Conservation (phyloP, 2,797 vertebrate genomes). For the Sebastes steindachneri region DNA sequence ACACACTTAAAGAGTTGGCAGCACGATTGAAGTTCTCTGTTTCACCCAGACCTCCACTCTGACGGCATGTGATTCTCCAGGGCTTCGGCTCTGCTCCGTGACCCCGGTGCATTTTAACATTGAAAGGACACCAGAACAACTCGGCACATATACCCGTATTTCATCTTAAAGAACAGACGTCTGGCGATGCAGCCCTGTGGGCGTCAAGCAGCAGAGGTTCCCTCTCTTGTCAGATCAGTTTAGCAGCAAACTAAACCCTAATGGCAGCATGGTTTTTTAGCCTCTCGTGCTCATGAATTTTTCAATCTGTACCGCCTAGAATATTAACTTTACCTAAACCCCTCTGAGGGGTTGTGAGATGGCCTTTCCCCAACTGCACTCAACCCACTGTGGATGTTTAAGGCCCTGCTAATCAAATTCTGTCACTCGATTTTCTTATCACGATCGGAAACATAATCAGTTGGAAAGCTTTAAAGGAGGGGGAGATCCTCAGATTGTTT, state of each 20-base stretch:
- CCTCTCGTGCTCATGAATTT: conserved; percentile 64
- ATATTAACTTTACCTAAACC: conserved; percentile 66
- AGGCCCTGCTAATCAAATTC: conserved; percentile 60
- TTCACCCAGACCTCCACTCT: conserved; percentile 14
- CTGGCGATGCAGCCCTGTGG: conserved; percentile 8
- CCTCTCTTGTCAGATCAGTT: conserved; percentile 70
- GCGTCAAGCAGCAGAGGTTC: conserved; percentile 46
- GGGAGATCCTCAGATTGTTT: conserved; percentile 64
- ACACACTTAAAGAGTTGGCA: not conserved
- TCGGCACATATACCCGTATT: not conserved
- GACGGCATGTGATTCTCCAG: conserved; percentile 2
- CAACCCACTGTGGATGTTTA: conserved; percentile 36
- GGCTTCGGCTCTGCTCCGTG: not conserved
- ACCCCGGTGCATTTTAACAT: not conserved
- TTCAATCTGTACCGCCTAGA: conserved; percentile 54
- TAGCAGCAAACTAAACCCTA: conserved; percentile 58
- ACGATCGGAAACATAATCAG: conserved; percentile 59
- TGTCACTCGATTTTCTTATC: conserved; percentile 67
- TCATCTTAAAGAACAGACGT: conserved; percentile 24
- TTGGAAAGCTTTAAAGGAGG: conserved; percentile 56
- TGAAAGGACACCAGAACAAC: conserved; percentile 12
- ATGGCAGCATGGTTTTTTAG: conserved; percentile 54
- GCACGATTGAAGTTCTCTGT: conserved; percentile 7
- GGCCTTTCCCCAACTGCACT: conserved; percentile 28
- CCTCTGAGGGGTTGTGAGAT: conserved; percentile 40